Base-by-base conservation (phyloP, 2,113 vertebrate genomes). In the Cettia cetti region DNA sequence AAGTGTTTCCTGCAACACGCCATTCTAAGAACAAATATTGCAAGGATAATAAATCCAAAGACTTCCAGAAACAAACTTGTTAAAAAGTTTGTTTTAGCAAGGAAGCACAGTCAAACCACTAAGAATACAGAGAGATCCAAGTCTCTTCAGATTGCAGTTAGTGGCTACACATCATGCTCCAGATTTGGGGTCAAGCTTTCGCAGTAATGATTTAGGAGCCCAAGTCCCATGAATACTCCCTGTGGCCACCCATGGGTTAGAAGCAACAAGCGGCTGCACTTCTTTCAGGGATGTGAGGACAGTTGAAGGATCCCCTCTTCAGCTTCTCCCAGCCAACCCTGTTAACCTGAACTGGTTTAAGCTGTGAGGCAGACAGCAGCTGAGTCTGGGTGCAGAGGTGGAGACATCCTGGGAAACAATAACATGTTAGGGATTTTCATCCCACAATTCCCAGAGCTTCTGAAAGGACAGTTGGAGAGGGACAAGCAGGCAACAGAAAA, bases 31-130 rank as follows among this genome's bases (percentile, higher is more conserved):
- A 65, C 74, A 92, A 81, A 92, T 47, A 90, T 57, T 75, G 14
- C 49, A 76, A 78, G 53, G 17, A 37, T 49, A 68, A 80, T 69
- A 77, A 94, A 83, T 91, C 59, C 50, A 80, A 86, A 89, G 11
- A 7, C 49, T 84, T 89, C 31, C 49, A 89, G 64, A 89, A 35
- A 54, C 47, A 88, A 90, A 71, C 40, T 94, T 71, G 63, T 83
- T 83, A 74, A 92, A 83, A 61, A 70, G 31, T 74, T 56, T 94
- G 39, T 84, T 94, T 94, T 89, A 94, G 39, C 31, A 83, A 80
- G 59, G 47, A 92, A 59, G 70, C 37, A 65, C 77, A 89, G 33
- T 86, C 61, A 90, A 75, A 79, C 53, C 78, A 61, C 74, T 52
- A 72, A 71, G 35, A n/a, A n/a, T 64, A 57, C 17, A 68, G 27